Evolutionary conservation across 1,140 invertebrate genomes (phyloP), one percentile per base, ranked within the genome.

Genomic region (Penaeus vannamei): DNA sequence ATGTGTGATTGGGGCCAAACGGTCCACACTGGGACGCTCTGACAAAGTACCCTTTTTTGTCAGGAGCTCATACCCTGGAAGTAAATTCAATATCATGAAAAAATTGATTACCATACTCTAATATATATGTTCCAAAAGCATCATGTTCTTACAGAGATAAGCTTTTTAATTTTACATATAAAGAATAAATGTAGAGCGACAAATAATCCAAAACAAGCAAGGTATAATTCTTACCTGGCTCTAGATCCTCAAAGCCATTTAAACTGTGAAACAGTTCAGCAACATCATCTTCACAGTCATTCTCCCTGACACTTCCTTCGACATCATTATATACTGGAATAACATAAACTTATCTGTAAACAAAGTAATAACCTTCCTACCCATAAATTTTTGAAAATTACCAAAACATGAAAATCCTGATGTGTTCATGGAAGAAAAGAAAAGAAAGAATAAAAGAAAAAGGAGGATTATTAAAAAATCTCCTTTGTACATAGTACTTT

Each of bases 1-100:
- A 92, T 66, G 92, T 85, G 61, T 92, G 88, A 87, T 93, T 72
- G 84, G 80, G 8, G 72, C n/a, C 76, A 90, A 46, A 10, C 90
- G 77, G 20, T 87, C 61, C 29, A 91, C 84, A 61, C 76, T 82
- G 19, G 76, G 77, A 7, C 82, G 76, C 82, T 85, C 83, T 32
- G 77, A 77, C 32, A 90, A 42, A 20, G 77, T 85, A 19, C 85
- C 86, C 85, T 91, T 91, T 77, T 91, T 86, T 0, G 90, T 91
- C 46, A 91, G 77, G 42, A 89, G 61, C 61, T 92, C 85, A 84
- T 80, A 91, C 14, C 77, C 80, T 91, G 92, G 90, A 90, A 86
- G 26, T 19, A 22, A 80, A 23, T 22, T 36, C 77, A 32, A 42
- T 8, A 79, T 23, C 26, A 80, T 12, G 19, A 42, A 29, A 32